Base-by-base conservation (phyloP, 2,113 vertebrate species). In the Amazona guildingii region DNA sequence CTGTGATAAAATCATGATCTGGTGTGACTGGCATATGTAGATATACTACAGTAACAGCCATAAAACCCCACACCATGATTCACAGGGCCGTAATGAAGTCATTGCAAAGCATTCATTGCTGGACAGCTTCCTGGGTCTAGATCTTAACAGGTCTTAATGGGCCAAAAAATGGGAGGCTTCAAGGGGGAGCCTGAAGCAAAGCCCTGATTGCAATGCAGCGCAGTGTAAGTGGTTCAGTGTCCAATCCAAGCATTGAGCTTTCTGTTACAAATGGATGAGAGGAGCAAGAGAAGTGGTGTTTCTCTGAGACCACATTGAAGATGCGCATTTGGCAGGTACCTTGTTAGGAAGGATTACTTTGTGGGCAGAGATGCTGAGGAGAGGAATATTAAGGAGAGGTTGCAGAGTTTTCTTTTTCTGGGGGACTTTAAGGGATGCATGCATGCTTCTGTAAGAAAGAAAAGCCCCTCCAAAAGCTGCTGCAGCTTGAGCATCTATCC, bases 161-260 rank as follows among this genome's bases (percentile, higher is more conserved):
- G 31, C 57, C 70, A 51, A 37, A 77, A 51, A 11, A 3, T 5
- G 12, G 35, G 28, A 77, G 15, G n/a, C n/a, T 67, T 48, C 3
- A 7, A 14, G 35, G 41, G 21, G n/a, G 70, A 59, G 46, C 9
- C 63, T 83, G 63, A 41, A 51, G 63, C 1, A 6, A 33, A 68
- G 46, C 31, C 55, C 74, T 49, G 63, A 20, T 35, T 13, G 37
- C 5, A 3, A 41, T 67, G 39, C 51, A 78, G 52, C 2, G 2
- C 4, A 35, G 54, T 29, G 7, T 3, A 17, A 68, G 54, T 4
- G 49, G 7, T 39, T 55, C 46, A 27, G 46, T 6, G 2, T 3
- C 41, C 41, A 0, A 0, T 6, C 37, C 44, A 27, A 49, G 61
- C 2, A 0, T 41, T 0, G 1, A 23, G 39, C 29, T 62, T 18